These are phyloP conservation scores for Drosophila serrata DNA, from an alignment of 1,140 invertebrate species.

Conservation along the genomic window DNA sequence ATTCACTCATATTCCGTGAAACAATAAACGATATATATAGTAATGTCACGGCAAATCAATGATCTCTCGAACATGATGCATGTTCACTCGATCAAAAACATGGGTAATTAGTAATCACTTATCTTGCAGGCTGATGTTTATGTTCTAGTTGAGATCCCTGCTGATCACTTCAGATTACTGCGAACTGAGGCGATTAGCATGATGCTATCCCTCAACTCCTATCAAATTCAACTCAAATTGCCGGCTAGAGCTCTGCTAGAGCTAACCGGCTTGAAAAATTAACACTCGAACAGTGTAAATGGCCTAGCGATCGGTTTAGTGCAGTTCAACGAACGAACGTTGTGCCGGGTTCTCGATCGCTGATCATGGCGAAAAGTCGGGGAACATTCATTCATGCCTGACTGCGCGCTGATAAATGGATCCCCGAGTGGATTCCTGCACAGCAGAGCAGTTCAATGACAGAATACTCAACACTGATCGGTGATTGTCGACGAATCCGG, in stretches of 20 bases:
- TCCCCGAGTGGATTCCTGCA: constrained; percentile 46
- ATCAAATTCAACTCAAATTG: constrained; percentile 39
- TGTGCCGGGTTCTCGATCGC: constrained; percentile 20
- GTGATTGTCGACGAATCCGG: constrained; percentile 13
- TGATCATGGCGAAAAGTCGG: constrained; percentile 34
- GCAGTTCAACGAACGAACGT: constrained; percentile 65
- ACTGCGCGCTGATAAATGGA: constrained; percentile 51
- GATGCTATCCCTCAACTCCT: constrained; percentile 20
- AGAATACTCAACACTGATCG: constrained; percentile 65
- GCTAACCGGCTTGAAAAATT: constrained; percentile 54
- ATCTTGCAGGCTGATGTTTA: constrained; percentile 25
- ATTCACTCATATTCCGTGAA: not conserved
- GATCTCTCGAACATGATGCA: not conserved
- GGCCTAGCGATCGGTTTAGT: constrained; percentile 40
- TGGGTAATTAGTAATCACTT: constrained; percentile 30
- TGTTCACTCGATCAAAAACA: constrained; percentile 26
- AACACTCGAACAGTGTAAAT: constrained; percentile 51
- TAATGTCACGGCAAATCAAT: constrained; percentile 10
- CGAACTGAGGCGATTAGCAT: constrained; percentile 34
- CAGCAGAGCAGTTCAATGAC: constrained; percentile 64
- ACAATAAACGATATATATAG: constrained; percentile 3
- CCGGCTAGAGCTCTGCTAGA: constrained; percentile 11
- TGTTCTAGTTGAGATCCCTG: constrained; percentile 11
- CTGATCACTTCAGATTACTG: constrained; percentile 17
- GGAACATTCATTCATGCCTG: constrained; percentile 46